Evolutionary conservation across 2,888 invertebrate species (phyloP), one percentile per base, ranked within the genome.

Genomic region (Zhengitettix transpicula): DNA sequence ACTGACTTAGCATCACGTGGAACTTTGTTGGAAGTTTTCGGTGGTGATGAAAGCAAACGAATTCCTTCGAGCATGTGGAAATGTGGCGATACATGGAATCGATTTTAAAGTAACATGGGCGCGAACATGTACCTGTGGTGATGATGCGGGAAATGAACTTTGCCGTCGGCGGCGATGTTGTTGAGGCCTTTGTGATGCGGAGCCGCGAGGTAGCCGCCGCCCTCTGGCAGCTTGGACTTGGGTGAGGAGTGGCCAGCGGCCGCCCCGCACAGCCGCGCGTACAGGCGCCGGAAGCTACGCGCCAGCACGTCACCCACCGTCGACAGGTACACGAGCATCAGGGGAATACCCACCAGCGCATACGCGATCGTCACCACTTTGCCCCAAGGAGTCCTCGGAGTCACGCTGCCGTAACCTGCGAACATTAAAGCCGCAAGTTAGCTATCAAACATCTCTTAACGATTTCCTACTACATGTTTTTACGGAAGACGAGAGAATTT

Each of bases 241-340:
- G 53, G 53, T 69, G 63, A 53, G 52, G 54, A 59, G 54, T 52
- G 58, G 61, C 54, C 60, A 55, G 16, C 40, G 51, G 52, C 44
- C 40, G 52, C 58, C 40, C 68, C 66, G 66, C 78, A 79, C 52
- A 81, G 65, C 63, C 78, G 78, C 11, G 83, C 81, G 73, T 87
- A 86, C 54, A 86, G 73, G 64, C 80, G 79, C 54, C 89, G 82
- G 75, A 90, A 84, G 68, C 81, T 83, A 57, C 86, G 78, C n/a
- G 91, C 89, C 55, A 92, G 76, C 16, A 87, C 84, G 70, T 89
- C 89, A 53, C 92, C 93, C 65, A 91, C 85, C 57, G 90, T 89
- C 58, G 91, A 89, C 59, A 93, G 78, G 73, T 93, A 93, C 58
- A 93, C 80, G 72, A 93, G 79, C 76, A 93, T 87, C 68, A 93